Percentiles rank a stretch among this genome's conserved stretches.
phyloP scores from a whole-genome alignment of 2,888 invertebrate genomes.

The Monoplex corrugatus region DNA sequence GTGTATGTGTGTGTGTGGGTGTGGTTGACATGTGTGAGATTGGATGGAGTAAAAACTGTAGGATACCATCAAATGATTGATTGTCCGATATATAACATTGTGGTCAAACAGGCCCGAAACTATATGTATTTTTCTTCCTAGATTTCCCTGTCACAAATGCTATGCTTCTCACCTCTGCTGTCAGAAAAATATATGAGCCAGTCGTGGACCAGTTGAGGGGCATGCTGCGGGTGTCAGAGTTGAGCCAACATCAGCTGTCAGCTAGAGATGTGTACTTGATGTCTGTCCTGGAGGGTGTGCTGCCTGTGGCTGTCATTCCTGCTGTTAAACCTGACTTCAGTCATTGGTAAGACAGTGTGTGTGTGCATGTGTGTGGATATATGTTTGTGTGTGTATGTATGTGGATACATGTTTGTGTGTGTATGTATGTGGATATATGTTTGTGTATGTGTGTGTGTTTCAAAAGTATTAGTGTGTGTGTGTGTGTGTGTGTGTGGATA shows the following conservation, averaged over 20 bases:
- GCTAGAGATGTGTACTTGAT: slow-evolving; percentile 84
- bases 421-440: too few species aligned
- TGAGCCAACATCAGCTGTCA: not conserved
- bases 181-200: slow-evolving; percentile 84
- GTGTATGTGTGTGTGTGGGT: not conserved
- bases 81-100: too few species aligned
- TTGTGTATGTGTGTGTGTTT: too few species aligned
- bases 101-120: too few species aligned
- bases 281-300: slow-evolving; percentile 71
- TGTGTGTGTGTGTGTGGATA: not conserved
- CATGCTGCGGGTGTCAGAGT: slow-evolving; percentile 45
- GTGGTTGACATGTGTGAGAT: too few species aligned
- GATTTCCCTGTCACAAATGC: too few species aligned
- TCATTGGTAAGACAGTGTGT: slow-evolving; percentile 47
- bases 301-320: slow-evolving; percentile 68
- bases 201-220: slow-evolving; percentile 85
- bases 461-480: not conserved
- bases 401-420: not conserved
- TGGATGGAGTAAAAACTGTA: too few species aligned
- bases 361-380: not conserved
- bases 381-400: not conserved
- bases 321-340: slow-evolving; percentile 47
- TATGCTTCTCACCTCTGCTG: too few species aligned
- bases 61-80: too few species aligned
- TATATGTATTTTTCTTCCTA: too few species aligned